Evolutionary conservation across 2,888 invertebrate species (phyloP), one percentile per base, ranked within the genome.

Genomic region (Latrodectus hesperus): DNA sequence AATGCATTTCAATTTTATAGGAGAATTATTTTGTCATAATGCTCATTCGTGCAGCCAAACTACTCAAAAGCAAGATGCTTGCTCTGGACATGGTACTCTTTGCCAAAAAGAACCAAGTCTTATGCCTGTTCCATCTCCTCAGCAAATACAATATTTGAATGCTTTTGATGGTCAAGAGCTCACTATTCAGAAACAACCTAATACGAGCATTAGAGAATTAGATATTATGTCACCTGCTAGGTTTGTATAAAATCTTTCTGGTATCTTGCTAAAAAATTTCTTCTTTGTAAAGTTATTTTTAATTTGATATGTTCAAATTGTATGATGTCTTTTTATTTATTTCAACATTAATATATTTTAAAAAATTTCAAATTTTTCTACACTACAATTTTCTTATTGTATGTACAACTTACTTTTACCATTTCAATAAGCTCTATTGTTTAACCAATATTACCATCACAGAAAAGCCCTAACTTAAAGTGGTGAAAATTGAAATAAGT

Each of bases 111-210:
- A 96, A 93, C 96, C 96, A 80, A 97, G 97, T 93, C 94, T 98
- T 92, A 96, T 98, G 96, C 98, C 98, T 90, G 98, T 98, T 91
- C 98, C 98, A 90, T 98, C 98, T 90, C 98, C 98, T 85, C 97
- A 98, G 93, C 98, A 97, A 94, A 97, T 98, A 92, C 97, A 97
- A 91, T 98, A 98, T 94, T 95, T 98, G 92, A 97, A 97, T 94
- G 96, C 97, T 91, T 98, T 98, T 93, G 98, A 98, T 94, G 97
- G 97, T 89, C 98, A 98, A 94, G 98, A 98, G 93, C 93, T 98
- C 92, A 98, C 97, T 91, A 98, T 98, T 93, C 98, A 98, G 92
- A 98, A 98, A 93, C 98, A 98, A 93, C 96, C 97, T 75, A 98
- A 98, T 92, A 96, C 96, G 67, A 88, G 84, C 53, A 84, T 88